Conservation (phyloP, 2,113 vertebrate genomes). For the Forbesichthys papilliferus region DNA sequence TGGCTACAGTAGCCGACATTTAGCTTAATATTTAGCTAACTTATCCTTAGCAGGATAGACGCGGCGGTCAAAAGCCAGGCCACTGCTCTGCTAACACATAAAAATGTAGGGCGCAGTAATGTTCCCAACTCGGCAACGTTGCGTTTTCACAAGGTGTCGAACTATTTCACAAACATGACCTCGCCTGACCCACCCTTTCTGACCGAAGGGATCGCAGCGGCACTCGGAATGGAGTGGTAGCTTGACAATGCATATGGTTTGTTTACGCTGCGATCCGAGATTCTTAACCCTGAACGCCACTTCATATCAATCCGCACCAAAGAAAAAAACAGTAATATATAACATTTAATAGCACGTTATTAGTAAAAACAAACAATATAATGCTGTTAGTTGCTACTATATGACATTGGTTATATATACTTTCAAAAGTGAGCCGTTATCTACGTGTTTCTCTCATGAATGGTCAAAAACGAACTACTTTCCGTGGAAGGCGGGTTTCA, state of each 20-base stretch:
- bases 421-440: not conserved
- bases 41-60: constrained; percentile 54
- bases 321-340: constrained; percentile 1
- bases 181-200: constrained; percentile 64
- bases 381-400: not conserved
- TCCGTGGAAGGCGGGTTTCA: constrained; percentile 34
- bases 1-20: constrained; percentile 33
- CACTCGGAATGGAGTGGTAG: constrained; percentile 25
- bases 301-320: constrained; percentile 69
- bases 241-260: constrained; percentile 67
- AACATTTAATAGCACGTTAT: not conserved
- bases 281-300: constrained; percentile 34
- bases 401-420: not conserved
- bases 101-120: constrained; percentile 21
- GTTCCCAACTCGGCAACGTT: constrained; percentile 40
- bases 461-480: constrained; percentile 68
- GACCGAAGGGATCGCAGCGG: constrained; percentile 42
- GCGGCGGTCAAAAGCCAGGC: constrained; percentile 38
- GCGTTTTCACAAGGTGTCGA: constrained; percentile 35
- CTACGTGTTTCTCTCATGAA: constrained; percentile 21
- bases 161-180: constrained; percentile 48
- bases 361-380: not conserved
- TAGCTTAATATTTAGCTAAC: constrained; percentile 61
- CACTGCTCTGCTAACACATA: constrained; percentile 27
- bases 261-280: constrained; percentile 64